Conservation (phyloP, 2,888 invertebrate species). For the Noctua pronuba region DNA sequence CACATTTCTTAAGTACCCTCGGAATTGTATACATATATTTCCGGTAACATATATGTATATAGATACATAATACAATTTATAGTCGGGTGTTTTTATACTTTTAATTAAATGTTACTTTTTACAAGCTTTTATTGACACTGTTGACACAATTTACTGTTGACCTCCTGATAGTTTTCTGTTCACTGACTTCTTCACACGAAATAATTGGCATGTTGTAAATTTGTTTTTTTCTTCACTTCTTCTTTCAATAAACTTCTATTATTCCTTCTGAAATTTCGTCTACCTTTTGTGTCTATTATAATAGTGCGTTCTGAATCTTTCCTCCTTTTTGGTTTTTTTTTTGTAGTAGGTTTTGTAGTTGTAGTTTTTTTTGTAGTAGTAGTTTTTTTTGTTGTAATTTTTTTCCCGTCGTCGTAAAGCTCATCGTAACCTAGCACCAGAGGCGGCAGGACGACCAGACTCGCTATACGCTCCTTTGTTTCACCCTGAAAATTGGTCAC, state of each 20-base stretch:
- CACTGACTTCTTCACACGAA: not conserved
- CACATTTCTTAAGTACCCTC: no score
- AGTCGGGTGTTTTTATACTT: no score
- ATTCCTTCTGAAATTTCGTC: slow-evolving; percentile 28
- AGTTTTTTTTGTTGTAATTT: no score
- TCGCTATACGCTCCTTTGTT: slow-evolving; percentile 75
- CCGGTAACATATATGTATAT: no score
- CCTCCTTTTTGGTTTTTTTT: not conserved
- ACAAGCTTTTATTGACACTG: no score
- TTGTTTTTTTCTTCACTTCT: not conserved
- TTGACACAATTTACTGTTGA: not conserved
- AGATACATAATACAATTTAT: no score
- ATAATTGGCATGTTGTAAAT: not conserved
- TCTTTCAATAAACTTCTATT: slow-evolving; percentile 40
- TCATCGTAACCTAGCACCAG: slow-evolving; percentile 83
- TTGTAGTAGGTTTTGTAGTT: no score
- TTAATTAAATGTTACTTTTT: no score
- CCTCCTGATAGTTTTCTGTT: not conserved
- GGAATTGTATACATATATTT: no score
- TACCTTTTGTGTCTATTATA: slow-evolving; percentile 41
- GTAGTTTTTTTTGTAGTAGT: no score
- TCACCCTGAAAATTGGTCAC: slow-evolving; percentile 65
- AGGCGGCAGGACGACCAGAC: slow-evolving; percentile 81
- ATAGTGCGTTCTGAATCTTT: slow-evolving; percentile 1
- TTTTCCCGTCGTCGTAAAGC: slow-evolving; percentile 64